These are phyloP conservation scores for Eupeodes latifasciatus DNA, from an alignment of 2,888 invertebrate genomes.

Conservation along the genomic window DNA sequence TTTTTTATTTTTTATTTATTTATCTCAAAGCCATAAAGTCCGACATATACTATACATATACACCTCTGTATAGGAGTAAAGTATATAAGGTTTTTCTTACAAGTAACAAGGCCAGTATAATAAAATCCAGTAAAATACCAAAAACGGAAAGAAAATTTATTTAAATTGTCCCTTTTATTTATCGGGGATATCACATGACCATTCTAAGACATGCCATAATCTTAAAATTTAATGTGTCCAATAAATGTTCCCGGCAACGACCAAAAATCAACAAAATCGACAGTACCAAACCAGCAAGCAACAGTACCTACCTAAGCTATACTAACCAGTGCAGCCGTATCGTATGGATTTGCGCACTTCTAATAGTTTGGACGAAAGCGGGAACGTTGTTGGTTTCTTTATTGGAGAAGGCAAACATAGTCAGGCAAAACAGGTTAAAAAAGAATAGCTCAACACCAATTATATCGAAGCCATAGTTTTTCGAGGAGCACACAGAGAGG, in stretches of 20 bases:
- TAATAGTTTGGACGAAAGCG: constrained; percentile 30
- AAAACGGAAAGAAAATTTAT: constrained; percentile 76
- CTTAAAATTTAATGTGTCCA: constrained; percentile 77
- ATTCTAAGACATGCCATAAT: constrained; percentile 76
- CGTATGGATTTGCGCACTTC: constrained; percentile 76
- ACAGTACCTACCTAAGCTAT: constrained; percentile 69
- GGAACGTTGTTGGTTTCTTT: constrained; percentile 77
- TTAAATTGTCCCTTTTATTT: constrained; percentile 77
- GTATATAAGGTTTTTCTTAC: neutral
- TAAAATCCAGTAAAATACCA: constrained; percentile 76
- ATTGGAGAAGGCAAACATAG: constrained; percentile 7
- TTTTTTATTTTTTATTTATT: neutral
- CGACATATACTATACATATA: too few species aligned
- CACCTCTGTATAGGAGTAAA: constrained; percentile 29
- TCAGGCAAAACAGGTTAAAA: constrained; percentile 70
- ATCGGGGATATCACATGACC: constrained; percentile 76
- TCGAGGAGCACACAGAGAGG: constrained; percentile 13
- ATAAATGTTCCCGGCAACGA: constrained; percentile 74
- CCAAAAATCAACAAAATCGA: constrained; percentile 79
- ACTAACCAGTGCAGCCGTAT: constrained; percentile 67
- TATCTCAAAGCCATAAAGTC: constrained; percentile 64
- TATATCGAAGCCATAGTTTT: constrained; percentile 57
- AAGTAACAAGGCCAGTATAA: constrained; percentile 54
- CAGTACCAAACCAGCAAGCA: constrained; percentile 76
- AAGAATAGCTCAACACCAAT: constrained; percentile 75